Evolutionary conservation across 2,888 invertebrate genomes (phyloP).

Genomic region (Hypena proboscidalis): DNA sequence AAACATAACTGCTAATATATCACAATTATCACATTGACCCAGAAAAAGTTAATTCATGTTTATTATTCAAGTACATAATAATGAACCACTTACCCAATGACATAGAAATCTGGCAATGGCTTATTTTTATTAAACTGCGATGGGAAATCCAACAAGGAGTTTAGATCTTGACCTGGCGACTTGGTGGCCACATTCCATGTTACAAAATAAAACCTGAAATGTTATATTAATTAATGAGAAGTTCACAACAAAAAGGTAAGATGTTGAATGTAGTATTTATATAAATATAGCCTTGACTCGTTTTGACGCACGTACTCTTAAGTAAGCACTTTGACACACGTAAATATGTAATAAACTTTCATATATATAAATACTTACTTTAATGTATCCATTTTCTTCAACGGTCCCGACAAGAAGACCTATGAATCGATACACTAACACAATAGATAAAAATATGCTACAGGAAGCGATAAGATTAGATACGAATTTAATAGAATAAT

Average conservation of each 20-base stretch:
- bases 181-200: constrained; percentile 97
- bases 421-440: constrained; percentile 28
- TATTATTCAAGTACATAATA: constrained; percentile 26
- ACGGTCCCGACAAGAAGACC: constrained; percentile 15
- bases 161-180: constrained; percentile 90
- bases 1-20: not conserved
- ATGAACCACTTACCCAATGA: constrained; percentile 88
- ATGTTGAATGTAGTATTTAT: constrained; percentile 15
- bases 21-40: constrained; percentile 34
- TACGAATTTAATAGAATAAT: constrained; percentile 16
- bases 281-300: constrained; percentile 57
- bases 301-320: constrained; percentile 41
- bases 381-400: constrained; percentile 60
- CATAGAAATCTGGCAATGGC: constrained; percentile 92
- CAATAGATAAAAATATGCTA: constrained; percentile 32
- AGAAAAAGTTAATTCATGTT: constrained; percentile 35
- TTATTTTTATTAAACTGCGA: constrained; percentile 86
- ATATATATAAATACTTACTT: constrained; percentile 47
- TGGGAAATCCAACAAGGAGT: constrained; percentile 88
- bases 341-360: constrained; percentile 6
- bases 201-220: constrained; percentile 90
- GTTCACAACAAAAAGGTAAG: constrained; percentile 14
- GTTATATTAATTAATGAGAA: constrained; percentile 9
- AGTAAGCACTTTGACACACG: constrained; percentile 10
- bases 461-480: constrained; percentile 53